Evolutionary conservation across 2,797 vertebrate species (phyloP).

Genomic region (Spheniscus humboldti): DNA sequence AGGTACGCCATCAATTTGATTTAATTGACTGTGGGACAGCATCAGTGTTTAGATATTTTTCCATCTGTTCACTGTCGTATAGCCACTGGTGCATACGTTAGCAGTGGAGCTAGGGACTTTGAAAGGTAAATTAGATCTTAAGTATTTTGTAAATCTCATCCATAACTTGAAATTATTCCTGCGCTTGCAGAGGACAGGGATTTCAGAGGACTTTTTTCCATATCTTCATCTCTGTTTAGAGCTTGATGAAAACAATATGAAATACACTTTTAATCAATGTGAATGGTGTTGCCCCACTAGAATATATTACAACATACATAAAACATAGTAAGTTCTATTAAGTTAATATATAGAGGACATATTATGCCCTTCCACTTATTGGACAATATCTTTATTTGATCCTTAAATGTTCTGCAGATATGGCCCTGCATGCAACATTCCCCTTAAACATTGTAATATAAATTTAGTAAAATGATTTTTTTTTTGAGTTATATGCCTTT

Average conservation of each 20-base stretch:
- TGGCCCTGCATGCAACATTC: neutral
- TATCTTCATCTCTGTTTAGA: neutral
- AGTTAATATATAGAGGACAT: neutral
- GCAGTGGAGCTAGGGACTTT: neutral
- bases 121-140: neutral
- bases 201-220: neutral
- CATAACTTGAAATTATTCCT: neutral
- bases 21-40: neutral
- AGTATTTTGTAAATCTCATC: neutral
- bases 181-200: neutral
- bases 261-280: neutral
- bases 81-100: neutral
- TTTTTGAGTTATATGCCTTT: neutral
- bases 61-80: neutral
- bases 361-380: neutral
- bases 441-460: neutral
- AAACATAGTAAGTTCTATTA: neutral
- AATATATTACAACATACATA: neutral
- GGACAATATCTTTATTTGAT: neutral
- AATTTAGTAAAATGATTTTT: neutral
- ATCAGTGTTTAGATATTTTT: neutral
- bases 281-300: neutral
- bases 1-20: neutral
- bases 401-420: neutral
- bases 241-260: neutral